Conservation (phyloP, 1,140 invertebrate species). For the Coenobita brevimanus region DNA sequence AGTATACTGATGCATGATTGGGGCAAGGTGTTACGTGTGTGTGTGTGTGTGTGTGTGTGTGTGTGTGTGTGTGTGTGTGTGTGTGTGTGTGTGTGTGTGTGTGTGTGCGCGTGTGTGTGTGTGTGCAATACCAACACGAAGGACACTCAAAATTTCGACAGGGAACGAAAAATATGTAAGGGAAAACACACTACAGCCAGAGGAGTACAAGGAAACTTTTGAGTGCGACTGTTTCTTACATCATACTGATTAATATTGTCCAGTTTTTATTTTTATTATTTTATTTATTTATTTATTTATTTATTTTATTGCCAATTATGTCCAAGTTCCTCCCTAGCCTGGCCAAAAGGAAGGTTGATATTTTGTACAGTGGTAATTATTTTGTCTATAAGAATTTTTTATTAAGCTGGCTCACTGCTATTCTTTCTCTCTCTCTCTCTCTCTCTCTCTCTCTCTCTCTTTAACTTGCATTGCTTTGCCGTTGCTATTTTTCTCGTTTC, state of each 20-base stretch:
- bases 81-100: conserved; percentile 20
- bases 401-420: neutral
- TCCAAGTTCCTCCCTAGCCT: too few relatives aligned
- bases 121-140: neutral
- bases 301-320: too few relatives aligned
- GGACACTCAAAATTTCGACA: neutral
- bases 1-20: too few relatives aligned
- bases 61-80: conserved; percentile 19
- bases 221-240: too few relatives aligned
- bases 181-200: neutral
- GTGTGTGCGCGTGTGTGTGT: conserved; percentile 16
- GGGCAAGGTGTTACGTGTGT: neutral
- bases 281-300: too few relatives aligned
- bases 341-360: too few relatives aligned
- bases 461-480: neutral
- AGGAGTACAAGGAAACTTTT: too few relatives aligned
- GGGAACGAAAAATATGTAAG: neutral
- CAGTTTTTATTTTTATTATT: too few relatives aligned
- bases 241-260: too few relatives aligned
- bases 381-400: too few relatives aligned
- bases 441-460: neutral
- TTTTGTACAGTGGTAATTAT: too few relatives aligned
- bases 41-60: conserved; percentile 17
- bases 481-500: neutral
- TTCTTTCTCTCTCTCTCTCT: neutral